These are phyloP conservation scores for Lethocerus indicus DNA, from an alignment of 1,140 invertebrate species.

Conservation along the genomic window DNA sequence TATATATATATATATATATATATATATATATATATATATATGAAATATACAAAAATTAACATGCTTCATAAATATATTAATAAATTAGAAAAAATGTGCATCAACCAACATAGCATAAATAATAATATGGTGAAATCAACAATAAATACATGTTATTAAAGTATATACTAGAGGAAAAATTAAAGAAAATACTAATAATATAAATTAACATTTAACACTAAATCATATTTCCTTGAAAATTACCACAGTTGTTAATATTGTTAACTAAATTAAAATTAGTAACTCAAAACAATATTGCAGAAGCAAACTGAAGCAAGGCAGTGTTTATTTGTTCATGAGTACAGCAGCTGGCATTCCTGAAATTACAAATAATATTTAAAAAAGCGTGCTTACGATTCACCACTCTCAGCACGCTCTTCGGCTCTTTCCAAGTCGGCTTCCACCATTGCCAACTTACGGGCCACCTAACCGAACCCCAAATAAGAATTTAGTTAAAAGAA, in stretches of 20 bases:
- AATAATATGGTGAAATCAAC: neutral
- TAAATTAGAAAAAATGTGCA: neutral
- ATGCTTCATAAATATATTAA: neutral
- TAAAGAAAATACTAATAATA: neutral
- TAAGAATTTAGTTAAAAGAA: no score
- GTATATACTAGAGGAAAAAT: neutral
- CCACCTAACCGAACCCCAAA: slow-evolving; percentile 55
- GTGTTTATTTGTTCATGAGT: neutral
- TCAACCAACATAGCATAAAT: neutral
- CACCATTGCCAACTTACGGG: slow-evolving; percentile 99
- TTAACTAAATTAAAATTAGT: neutral
- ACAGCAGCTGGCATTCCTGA: neutral
- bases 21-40: neutral
- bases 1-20: neutral
- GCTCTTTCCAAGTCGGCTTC: slow-evolving; percentile 99
- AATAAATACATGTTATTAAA: neutral
- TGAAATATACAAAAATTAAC: neutral
- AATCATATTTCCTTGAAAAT: neutral
- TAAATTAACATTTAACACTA: neutral
- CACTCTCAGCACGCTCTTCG: slow-evolving; percentile 97
- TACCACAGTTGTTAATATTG: neutral
- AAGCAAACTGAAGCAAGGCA: neutral
- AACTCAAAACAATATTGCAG: neutral
- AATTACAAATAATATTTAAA: slow-evolving; percentile 12
- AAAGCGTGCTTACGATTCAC: slow-evolving; percentile 85